phyloP scores from a whole-genome alignment of 1,140 invertebrate genomes.

The Octopus bimaculoides region DNA sequence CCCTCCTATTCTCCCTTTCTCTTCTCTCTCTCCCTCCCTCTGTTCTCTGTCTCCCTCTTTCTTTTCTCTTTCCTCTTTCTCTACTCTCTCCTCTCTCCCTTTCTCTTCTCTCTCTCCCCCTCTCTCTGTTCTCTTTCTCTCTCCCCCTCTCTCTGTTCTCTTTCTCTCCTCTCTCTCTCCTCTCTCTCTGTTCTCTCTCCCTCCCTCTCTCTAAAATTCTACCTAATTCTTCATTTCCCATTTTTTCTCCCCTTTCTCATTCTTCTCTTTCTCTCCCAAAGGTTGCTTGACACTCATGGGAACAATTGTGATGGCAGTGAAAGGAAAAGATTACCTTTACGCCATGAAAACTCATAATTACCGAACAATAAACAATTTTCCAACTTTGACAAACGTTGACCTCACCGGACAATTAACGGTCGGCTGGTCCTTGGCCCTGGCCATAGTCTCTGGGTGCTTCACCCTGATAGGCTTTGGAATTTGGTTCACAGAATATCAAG shows the following conservation, averaged over 20 bases:
- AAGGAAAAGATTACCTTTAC: background rate
- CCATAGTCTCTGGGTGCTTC: background rate
- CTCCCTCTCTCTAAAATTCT: background rate
- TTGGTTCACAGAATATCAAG: background rate
- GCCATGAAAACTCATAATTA: background rate
- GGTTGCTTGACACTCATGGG: constrained; percentile 8
- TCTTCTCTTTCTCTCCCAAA: background rate
- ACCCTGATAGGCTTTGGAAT: constrained; percentile 1
- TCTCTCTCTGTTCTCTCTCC: background rate
- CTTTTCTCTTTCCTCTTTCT: too few relatives aligned
- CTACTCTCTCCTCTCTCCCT: background rate
- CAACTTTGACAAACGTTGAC: background rate
- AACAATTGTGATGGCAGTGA: constrained; percentile 3
- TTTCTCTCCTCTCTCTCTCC: background rate
- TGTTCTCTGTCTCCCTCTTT: too few relatives aligned
- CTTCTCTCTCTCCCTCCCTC: too few relatives aligned
- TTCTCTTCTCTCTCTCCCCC: background rate
- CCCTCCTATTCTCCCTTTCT: too few relatives aligned
- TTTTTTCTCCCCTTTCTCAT: background rate
- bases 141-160: too few relatives aligned
- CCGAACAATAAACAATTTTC: background rate
- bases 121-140: background rate
- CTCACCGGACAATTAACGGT: background rate
- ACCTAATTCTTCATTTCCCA: background rate
- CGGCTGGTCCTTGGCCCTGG: constrained; percentile 5